Conservation (phyloP, 2,888 invertebrate species). For the Hypercompe scribonia region DNA sequence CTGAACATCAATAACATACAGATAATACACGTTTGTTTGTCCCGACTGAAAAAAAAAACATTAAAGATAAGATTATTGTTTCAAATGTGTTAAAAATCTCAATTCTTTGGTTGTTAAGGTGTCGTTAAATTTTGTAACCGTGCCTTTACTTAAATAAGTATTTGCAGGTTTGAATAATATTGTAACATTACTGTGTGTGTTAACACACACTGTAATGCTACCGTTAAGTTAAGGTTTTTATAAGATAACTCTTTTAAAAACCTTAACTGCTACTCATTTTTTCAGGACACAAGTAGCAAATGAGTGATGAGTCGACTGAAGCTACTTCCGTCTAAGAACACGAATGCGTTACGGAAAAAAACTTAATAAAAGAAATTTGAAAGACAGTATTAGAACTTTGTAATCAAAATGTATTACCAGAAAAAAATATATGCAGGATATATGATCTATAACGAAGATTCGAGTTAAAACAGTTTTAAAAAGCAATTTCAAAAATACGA, state of each 20-base stretch:
- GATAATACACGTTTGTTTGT: slow-evolving; percentile 1
- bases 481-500: background rate
- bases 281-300: background rate
- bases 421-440: background rate
- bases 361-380: background rate
- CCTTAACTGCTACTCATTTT: too few species aligned
- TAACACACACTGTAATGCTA: too few species aligned
- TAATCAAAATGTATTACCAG: background rate
- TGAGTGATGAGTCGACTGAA: background rate
- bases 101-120: background rate
- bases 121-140: background rate
- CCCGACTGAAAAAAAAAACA: background rate
- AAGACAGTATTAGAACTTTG: background rate
- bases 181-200: background rate
- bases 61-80: background rate
- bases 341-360: background rate
- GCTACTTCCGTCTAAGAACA: background rate
- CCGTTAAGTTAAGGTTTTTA: too few species aligned
- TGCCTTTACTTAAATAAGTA: background rate
- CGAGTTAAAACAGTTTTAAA: background rate
- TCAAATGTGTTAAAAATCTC: background rate
- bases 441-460: too few species aligned
- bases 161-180: background rate
- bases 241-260: too few species aligned
- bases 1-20: background rate